Conservation (phyloP, 2,113 vertebrate genomes). For the Ariopsis seemanni region DNA sequence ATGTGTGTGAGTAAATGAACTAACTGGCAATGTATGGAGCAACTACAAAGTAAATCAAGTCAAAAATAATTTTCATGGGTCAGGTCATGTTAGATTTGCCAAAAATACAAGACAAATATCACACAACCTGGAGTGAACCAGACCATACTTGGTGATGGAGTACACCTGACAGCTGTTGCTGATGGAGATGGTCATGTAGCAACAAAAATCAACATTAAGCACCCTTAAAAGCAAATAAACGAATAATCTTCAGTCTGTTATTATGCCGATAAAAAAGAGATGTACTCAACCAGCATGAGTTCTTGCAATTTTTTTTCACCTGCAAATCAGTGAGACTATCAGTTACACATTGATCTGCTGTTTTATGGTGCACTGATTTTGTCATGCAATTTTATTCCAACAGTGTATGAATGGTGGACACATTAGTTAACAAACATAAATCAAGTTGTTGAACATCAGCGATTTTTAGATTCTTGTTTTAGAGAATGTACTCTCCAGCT, state of each 20-base stretch:
- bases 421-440: neutral
- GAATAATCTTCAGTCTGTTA: slow-evolving; percentile 43
- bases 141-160: neutral
- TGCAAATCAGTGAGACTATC: slow-evolving; percentile 12
- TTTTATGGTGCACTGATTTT: slow-evolving; percentile 38
- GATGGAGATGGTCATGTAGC: neutral
- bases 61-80: slow-evolving; percentile 6
- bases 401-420: neutral
- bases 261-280: slow-evolving; percentile 38
- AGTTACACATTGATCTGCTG: slow-evolving; percentile 27
- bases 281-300: slow-evolving; percentile 33
- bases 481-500: neutral
- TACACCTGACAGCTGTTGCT: neutral
- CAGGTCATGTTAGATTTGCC: slow-evolving; percentile 25
- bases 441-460: neutral
- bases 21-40: slow-evolving; percentile 16
- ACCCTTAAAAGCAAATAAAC: slow-evolving; percentile 35
- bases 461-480: neutral
- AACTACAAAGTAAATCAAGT: neutral
- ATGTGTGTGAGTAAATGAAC: slow-evolving; percentile 19
- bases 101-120: slow-evolving; percentile 9
- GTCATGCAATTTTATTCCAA: slow-evolving; percentile 1
- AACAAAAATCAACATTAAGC: slow-evolving; percentile 11
- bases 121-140: slow-evolving; percentile 16
- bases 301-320: slow-evolving; percentile 29